Evolutionary conservation across 30 jellyfish, hydroid and myxozoan genomes (phyloP).

Genomic region (Sanderia malayensis): DNA sequence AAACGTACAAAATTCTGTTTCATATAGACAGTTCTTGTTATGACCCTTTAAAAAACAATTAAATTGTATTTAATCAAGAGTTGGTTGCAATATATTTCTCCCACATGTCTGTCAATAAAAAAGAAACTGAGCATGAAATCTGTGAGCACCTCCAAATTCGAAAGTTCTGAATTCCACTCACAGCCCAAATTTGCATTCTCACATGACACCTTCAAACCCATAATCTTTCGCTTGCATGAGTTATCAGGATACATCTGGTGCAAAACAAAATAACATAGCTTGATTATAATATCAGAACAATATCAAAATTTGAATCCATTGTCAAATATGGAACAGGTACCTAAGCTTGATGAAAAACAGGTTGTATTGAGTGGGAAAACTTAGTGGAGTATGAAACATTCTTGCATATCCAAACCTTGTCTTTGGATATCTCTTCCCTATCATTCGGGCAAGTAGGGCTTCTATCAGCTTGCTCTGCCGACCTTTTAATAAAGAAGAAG

Average conservation of each 20-base stretch:
- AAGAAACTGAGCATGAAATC: too few relatives aligned
- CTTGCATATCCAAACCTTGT: too few relatives aligned
- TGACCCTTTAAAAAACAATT: conserved; percentile 21
- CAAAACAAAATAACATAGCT: not conserved
- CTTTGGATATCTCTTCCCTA: not conserved
- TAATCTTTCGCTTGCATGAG: conserved; percentile 29
- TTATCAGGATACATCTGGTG: conserved; percentile 53
- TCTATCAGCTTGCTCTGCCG: not conserved
- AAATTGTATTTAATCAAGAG: not conserved
- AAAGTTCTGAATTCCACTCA: conserved; percentile 35
- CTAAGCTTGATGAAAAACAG: too few relatives aligned
- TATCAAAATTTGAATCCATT: too few relatives aligned
- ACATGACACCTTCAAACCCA: conserved; percentile 20
- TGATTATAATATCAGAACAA: not conserved
- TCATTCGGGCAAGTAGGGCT: not conserved
- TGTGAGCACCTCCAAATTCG: conserved; percentile 10
- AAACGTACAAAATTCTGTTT: conserved; percentile 7
- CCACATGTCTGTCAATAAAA: too few relatives aligned
- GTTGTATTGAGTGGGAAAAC: too few relatives aligned
- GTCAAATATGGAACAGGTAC: too few relatives aligned
- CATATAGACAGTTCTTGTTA: conserved; percentile 27
- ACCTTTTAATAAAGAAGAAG: not conserved
- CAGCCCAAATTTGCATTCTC: conserved; percentile 25
- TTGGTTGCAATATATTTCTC: too few relatives aligned
- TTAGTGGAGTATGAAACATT: too few relatives aligned